phyloP scores from a whole-genome alignment of 2,888 invertebrate species.

The Diachrysia chrysitis region DNA sequence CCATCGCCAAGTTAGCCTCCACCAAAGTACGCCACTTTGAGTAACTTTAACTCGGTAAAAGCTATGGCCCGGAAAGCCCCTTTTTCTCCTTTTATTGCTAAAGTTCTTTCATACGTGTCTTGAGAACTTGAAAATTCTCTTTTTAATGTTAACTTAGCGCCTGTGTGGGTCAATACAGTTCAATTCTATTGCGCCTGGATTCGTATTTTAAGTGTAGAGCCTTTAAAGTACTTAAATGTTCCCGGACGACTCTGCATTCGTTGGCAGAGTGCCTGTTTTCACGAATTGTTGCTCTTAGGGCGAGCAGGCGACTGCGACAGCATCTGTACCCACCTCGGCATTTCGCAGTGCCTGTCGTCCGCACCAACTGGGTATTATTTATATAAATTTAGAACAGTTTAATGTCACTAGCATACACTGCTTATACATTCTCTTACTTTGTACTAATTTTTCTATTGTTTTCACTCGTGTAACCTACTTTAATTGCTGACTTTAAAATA shows the following conservation, averaged over 20 bases:
- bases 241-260: constrained; percentile 64
- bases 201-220: constrained; percentile 61
- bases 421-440: constrained; percentile 53
- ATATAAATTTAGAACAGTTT: constrained; percentile 71
- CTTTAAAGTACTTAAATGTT: constrained; percentile 65
- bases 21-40: constrained; percentile 80
- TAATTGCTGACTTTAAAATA: constrained; percentile 10
- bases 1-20: constrained; percentile 79
- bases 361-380: constrained; percentile 69
- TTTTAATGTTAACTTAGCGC: constrained; percentile 65
- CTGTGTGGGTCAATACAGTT: constrained; percentile 44
- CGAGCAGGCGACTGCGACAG: constrained; percentile 55
- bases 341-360: constrained; percentile 64
- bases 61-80: constrained; percentile 78
- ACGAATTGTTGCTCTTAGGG: constrained; percentile 67
- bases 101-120: constrained; percentile 85
- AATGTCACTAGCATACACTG: constrained; percentile 63
- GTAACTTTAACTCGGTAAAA: constrained; percentile 83
- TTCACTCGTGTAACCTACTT: constrained; percentile 35
- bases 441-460: constrained; percentile 45
- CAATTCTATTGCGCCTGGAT: constrained; percentile 49
- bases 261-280: constrained; percentile 80
- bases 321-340: constrained; percentile 62
- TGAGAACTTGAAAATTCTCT: constrained; percentile 74
- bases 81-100: constrained; percentile 84